A percentile compares a stretch with the other conserved stretches of the same genome.
phyloP scores from a whole-genome alignment of 2,797 vertebrate genomes.

The Champsocephalus gunnari region DNA sequence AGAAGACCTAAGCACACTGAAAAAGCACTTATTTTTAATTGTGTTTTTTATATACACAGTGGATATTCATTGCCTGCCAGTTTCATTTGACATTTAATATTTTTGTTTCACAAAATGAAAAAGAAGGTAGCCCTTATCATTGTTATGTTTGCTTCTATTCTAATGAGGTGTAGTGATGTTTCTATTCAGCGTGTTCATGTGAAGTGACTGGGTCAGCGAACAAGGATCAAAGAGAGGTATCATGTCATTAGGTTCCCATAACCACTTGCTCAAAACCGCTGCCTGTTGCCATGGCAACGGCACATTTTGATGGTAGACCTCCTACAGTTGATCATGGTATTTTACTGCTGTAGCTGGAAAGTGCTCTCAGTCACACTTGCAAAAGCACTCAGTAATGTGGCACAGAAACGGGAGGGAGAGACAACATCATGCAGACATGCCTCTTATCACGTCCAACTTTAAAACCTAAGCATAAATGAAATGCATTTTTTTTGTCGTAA shows the following conservation, averaged over 20 bases:
- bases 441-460: constrained; percentile 15
- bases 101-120: not conserved
- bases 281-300: constrained; percentile 86
- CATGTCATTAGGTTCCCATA: constrained; percentile 52
- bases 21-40: not conserved
- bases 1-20: not conserved
- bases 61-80: not conserved
- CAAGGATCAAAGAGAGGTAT: constrained; percentile 52
- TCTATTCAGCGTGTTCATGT: not conserved
- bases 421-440: not conserved
- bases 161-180: not conserved
- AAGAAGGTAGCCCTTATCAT: not conserved
- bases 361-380: constrained; percentile 46
- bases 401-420: not conserved
- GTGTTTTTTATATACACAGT: not conserved
- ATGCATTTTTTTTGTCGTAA: not conserved
- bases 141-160: not conserved
- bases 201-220: constrained; percentile 29
- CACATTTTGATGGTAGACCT: constrained; percentile 78
- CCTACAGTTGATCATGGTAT: constrained; percentile 67
- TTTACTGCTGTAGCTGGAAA: constrained; percentile 70
- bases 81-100: constrained; percentile 11
- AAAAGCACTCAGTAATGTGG: constrained; percentile 39
- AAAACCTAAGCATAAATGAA: not conserved
- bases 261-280: constrained; percentile 69